These are phyloP conservation scores for Elaphurus davidianus DNA, from an alignment of 2,113 vertebrate species.

Conservation along the genomic window DNA sequence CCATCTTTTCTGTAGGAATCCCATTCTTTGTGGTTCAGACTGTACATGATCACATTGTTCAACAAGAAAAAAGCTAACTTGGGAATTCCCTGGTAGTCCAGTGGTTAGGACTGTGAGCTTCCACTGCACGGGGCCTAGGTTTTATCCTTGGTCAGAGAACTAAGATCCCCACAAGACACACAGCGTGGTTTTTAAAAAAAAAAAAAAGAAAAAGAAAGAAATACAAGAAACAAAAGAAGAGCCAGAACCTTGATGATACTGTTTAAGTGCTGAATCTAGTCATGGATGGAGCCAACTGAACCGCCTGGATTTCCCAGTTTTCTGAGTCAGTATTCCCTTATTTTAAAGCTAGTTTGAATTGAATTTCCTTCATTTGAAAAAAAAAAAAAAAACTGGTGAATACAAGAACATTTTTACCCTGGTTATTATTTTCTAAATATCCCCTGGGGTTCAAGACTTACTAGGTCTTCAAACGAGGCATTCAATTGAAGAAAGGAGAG, in stretches of 20 bases:
- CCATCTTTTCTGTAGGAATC: neutral
- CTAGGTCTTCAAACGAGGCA: neutral
- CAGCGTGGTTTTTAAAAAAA: neutral
- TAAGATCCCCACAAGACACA: neutral
- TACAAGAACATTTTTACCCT: neutral
- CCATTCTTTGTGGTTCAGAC: neutral
- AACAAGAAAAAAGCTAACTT: neutral
- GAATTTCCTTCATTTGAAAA: neutral
- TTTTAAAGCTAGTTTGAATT: neutral
- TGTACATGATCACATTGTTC: neutral
- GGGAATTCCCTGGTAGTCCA: neutral
- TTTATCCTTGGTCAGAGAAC: neutral
- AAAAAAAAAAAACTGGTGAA: neutral
- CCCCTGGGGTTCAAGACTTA: neutral
- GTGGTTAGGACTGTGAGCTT: neutral
- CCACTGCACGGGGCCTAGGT: neutral
- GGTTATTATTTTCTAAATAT: neutral
- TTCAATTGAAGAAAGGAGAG: neutral
- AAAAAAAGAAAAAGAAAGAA: neutral
- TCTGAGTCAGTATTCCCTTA: neutral
- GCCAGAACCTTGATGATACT: neutral
- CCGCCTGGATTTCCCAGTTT: neutral
- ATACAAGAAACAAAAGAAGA: neutral
- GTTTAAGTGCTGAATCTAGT: neutral
- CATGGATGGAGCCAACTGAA: neutral